phyloP scores from a whole-genome alignment of 2,888 invertebrate species.

The Nomada ruficornis region DNA sequence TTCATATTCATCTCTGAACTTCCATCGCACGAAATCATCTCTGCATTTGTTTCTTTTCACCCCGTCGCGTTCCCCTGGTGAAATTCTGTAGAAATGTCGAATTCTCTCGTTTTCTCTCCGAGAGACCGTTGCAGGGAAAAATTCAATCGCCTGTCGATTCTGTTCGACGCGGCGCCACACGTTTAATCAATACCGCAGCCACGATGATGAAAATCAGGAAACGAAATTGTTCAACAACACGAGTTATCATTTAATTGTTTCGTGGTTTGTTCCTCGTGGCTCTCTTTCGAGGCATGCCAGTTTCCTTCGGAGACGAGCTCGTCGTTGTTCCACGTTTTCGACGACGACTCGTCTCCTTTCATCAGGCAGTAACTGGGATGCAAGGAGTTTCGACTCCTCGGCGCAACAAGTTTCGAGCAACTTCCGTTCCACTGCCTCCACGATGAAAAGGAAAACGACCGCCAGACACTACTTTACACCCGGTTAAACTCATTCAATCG shows the following conservation, averaged over 20 bases:
- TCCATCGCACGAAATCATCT: not conserved
- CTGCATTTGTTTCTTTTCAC: not conserved
- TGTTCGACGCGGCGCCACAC: too few species aligned
- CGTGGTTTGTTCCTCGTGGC: not conserved
- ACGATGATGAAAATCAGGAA: too few species aligned
- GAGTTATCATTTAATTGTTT: constrained; percentile 42
- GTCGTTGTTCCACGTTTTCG: not conserved
- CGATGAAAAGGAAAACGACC: constrained; percentile 60
- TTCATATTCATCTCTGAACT: constrained; percentile 3
- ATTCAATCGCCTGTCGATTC: not conserved
- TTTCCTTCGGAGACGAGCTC: not conserved
- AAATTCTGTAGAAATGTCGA: not conserved
- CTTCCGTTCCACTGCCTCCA: constrained; percentile 50
- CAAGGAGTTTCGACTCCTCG: constrained; percentile 18
- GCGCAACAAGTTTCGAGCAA: constrained; percentile 61
- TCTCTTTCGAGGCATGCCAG: not conserved
- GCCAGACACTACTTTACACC: constrained; percentile 56
- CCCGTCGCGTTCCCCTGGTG: not conserved
- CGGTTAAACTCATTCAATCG: constrained; percentile 62
- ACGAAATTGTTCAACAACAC: constrained; percentile 45
- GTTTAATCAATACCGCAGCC: not conserved
- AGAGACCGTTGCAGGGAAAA: not conserved
- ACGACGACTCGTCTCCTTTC: constrained; percentile 23
- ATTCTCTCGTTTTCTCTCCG: not conserved
- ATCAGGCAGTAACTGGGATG: constrained; percentile 9